Conservation (phyloP, 2,888 invertebrate genomes). For the Isotomurus palustris region DNA sequence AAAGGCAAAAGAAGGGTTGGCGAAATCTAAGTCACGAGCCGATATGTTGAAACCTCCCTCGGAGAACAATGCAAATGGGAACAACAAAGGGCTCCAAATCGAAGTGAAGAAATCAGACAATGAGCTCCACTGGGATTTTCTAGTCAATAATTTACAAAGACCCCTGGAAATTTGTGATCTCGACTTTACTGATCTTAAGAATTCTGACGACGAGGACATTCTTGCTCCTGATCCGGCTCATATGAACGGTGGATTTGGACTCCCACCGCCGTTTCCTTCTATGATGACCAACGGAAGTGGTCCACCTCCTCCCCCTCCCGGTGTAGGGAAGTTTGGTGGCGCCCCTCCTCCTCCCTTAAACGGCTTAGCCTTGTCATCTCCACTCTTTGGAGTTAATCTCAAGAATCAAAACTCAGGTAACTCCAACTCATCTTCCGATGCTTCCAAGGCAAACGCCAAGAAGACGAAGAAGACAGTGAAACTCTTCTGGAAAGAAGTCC, state of each 20-base stretch:
- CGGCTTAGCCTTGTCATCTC: slow-evolving; percentile 43
- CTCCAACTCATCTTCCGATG: slow-evolving; percentile 47
- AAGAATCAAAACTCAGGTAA: slow-evolving; percentile 50
- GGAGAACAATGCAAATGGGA: slow-evolving; percentile 22
- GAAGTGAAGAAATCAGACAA: slow-evolving; percentile 69
- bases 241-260: slow-evolving; percentile 34
- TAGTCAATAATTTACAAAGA: slow-evolving; percentile 56
- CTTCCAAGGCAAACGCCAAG: slow-evolving; percentile 55
- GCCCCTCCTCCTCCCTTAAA: slow-evolving; percentile 47
- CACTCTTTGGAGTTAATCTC: slow-evolving; percentile 50
- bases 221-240: slow-evolving; percentile 55
- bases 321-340: slow-evolving; percentile 49
- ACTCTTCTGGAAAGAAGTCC: slow-evolving; percentile 94
- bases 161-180: slow-evolving; percentile 73
- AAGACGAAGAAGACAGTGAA: slow-evolving; percentile 96
- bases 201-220: slow-evolving; percentile 81
- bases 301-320: slow-evolving; percentile 48
- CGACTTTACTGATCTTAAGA: slow-evolving; percentile 89
- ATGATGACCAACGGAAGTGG: slow-evolving; percentile 48
- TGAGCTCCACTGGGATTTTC: slow-evolving; percentile 92
- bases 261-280: slow-evolving; percentile 52
- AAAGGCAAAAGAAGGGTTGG: slow-evolving; percentile 87
- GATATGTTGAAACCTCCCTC: slow-evolving; percentile 54
- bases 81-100: slow-evolving; percentile 24
- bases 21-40: slow-evolving; percentile 77